Conservation (phyloP, 1,140 invertebrate species). For the Neuroterus valhalla region DNA sequence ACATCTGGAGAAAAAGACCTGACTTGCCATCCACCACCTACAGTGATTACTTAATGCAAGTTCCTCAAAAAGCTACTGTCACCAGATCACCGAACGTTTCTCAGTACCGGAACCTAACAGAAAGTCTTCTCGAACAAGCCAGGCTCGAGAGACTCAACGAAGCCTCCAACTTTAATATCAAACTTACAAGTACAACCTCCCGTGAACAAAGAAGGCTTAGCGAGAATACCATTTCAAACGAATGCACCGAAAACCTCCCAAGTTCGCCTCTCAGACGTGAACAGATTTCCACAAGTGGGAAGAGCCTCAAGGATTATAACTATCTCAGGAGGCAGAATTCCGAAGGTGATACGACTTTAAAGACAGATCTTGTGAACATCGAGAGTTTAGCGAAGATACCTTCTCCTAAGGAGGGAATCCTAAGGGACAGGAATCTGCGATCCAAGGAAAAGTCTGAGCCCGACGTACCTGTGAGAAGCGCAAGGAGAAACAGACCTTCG, state of each 20-base stretch:
- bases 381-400: conserved; percentile 12
- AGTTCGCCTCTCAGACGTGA: conserved; percentile 53
- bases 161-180: conserved; percentile 62
- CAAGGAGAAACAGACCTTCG: conserved; percentile 67
- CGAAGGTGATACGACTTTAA: conserved; percentile 64
- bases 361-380: conserved; percentile 33
- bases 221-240: conserved; percentile 55
- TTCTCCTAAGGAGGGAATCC: not conserved
- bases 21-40: conserved; percentile 56
- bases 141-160: conserved; percentile 65
- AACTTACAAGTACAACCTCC: conserved; percentile 52
- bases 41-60: conserved; percentile 56
- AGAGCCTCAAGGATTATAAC: conserved; percentile 58
- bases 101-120: conserved; percentile 63
- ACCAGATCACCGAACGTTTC: conserved; percentile 67
- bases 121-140: conserved; percentile 63
- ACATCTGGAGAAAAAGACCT: conserved; percentile 65
- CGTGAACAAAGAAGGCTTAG: conserved; percentile 65
- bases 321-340: conserved; percentile 70
- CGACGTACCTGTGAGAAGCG: conserved; percentile 71
- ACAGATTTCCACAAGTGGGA: conserved; percentile 45
- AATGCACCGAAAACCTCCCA: conserved; percentile 52
- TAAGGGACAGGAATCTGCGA: conserved; percentile 34
- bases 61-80: conserved; percentile 65
- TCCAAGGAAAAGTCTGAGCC: conserved; percentile 67